These are phyloP conservation scores for Lepidurus arcticus DNA, from an alignment of 1,140 invertebrate genomes.

Conservation along the genomic window DNA sequence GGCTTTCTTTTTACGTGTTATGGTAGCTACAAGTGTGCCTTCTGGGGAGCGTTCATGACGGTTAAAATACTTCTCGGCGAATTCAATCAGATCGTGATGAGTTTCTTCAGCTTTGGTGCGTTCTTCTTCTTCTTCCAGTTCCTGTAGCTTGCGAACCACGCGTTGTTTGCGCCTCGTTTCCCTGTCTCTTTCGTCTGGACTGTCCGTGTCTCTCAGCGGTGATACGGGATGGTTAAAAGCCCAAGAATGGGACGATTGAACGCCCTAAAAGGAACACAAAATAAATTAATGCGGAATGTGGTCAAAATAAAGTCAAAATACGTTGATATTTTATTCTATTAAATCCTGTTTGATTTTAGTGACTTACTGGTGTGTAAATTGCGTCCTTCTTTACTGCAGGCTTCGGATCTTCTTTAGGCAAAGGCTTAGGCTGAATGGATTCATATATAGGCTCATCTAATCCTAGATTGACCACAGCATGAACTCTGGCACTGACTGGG, in stretches of 20 bases:
- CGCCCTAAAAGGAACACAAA: constrained; percentile 36
- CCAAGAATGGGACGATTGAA: constrained; percentile 5
- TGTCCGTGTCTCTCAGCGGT: neutral
- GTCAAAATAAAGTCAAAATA: too few species aligned
- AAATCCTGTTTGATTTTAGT: neutral
- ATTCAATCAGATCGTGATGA: constrained; percentile 81
- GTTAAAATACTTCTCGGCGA: constrained; percentile 90
- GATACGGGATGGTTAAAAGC: neutral
- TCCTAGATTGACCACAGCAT: constrained; percentile 39
- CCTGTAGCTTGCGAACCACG: constrained; percentile 76
- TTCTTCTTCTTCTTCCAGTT: constrained; percentile 53
- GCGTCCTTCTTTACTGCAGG: neutral
- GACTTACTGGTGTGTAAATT: neutral
- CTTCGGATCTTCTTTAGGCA: constrained; percentile 44
- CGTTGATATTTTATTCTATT: too few species aligned
- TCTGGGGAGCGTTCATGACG: constrained; percentile 76
- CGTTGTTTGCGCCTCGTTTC: constrained; percentile 71
- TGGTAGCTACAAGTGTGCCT: constrained; percentile 79
- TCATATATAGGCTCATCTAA: constrained; percentile 73
- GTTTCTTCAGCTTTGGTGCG: constrained; percentile 46
- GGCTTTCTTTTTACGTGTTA: constrained; percentile 54
- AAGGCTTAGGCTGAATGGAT: constrained; percentile 57
- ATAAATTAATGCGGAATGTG: too few species aligned
- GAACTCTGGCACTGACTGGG: neutral
- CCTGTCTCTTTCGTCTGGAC: constrained; percentile 50